Base-by-base conservation (phyloP, 2,113 vertebrate genomes). In the Apaloderma vittatum region DNA sequence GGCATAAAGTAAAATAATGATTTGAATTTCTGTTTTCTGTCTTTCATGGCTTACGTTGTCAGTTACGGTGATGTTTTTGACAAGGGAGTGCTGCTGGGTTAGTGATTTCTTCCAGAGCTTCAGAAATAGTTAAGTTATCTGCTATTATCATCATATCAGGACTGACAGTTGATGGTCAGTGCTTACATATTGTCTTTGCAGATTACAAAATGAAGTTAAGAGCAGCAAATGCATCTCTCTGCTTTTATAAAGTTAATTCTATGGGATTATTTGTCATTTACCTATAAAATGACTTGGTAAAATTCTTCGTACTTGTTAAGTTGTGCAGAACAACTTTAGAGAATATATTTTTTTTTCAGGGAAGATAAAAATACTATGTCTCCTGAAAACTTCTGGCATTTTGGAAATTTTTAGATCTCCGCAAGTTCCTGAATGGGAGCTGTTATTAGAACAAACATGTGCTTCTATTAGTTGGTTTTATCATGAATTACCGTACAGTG, bases 1-100 rank as follows among this genome's bases (percentile, higher is more conserved):
- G 93, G 96, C 83, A 95, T 76, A 89, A 95, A 96, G 34, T 91
- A 95, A 97, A 95, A 93, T 61, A 96, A 84, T 86, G 63, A 96
- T 97, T 88, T 2, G 13, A 66, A 96, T 97, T 98, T 97, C 97
- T 98, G 97, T 55, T 97, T 96, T 97, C 96, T 97, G 96, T 98
- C 97, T 97, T 97, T 96, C 22, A 34, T 90, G 94, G 93, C 86
- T 96, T 92, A 40, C 48, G 7, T 66, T 95, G 75, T 86, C 97
- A 96, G 95, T 94, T 95, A 65, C 3, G 18, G 86, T 94, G 87
- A 98, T 97, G 95, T 17, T 96, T 98, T 98, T 98, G 98, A 98
- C 97, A 98, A 92, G 97, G 68, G 40, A 97, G 79, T 93, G 97
- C 97, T 97, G 88, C 97, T 93, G 95, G 97, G 93, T 95, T 96